Evolutionary conservation across 1,140 invertebrate genomes (phyloP), one percentile per base, ranked within the genome.

Genomic region (Philotrypesis tridentata): DNA sequence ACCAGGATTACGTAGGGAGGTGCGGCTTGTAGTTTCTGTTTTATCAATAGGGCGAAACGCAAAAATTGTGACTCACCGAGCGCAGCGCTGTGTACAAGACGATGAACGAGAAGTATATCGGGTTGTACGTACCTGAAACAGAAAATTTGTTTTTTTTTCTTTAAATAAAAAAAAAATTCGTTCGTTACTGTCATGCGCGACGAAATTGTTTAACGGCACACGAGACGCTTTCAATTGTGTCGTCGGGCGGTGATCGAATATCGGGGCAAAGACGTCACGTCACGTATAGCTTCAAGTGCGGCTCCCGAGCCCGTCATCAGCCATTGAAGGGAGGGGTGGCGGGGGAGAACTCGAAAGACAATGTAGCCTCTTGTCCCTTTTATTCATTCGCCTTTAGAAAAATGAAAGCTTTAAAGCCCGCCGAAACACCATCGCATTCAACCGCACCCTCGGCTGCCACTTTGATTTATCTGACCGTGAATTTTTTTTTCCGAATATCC

Each of bases 271-370:
- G 48, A 74, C 48, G 43, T 37, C 55, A 61, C 72, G 72, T n/a
- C n/a, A n/a, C n/a, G n/a, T n/a, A n/a, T 55, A 61, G 48, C 48
- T n/a, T 55, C 33, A 43, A 31, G 61, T 65, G 27, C 61, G 27
- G 61, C 25, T 23, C 12, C 61, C 11, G 61, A 65, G 61, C 12
- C 11, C 14, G 67, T 55, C 48, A 55, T 55, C 48, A n/a, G 17
- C 48, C 7, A 55, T n/a, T 55, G 21, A 55, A 55, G 48, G 33
- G 7, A 14, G n/a, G 40, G 23, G n/a, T n/a, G n/a, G n/a, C n/a
- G n/a, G n/a, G n/a, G n/a, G n/a, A n/a, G n/a, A n/a, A 76, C 74
- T 65, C 60, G 33, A 76, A 63, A 76, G 74, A 76, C 74, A 76
- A 76, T 76, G 74, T 23, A 76, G 21, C 29, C 74, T 76, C 74